A percentile compares a stretch with the other conserved stretches of the same genome.
These are phyloP conservation scores for Xerus rutilus DNA, from an alignment of 2,797 vertebrate genomes.

Conservation along the genomic window DNA sequence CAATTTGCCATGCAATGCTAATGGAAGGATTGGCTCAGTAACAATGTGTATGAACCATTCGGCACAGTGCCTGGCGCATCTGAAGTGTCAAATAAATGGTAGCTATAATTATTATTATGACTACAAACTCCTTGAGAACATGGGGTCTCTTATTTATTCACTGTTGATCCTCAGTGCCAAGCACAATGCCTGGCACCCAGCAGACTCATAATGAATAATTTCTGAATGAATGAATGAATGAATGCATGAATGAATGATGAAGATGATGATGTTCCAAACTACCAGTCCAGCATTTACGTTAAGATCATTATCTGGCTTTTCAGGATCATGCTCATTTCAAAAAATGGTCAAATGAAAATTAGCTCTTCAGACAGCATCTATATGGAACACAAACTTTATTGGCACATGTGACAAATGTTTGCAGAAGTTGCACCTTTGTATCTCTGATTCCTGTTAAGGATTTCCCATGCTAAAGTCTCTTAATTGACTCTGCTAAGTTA, in stretches of 20 bases:
- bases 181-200: neutral
- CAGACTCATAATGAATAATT: slow-evolving; percentile 1
- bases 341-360: slow-evolving; percentile 42
- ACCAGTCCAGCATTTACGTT: slow-evolving; percentile 57
- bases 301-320: slow-evolving; percentile 32
- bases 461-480: neutral
- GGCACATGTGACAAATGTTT: neutral
- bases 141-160: neutral
- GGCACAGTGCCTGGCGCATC: neutral
- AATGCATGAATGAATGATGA: slow-evolving; percentile 6
- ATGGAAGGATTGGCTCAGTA: neutral
- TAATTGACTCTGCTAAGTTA: neutral
- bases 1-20: neutral
- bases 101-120: neutral
- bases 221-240: slow-evolving; percentile 45
- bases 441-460: neutral
- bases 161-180: slow-evolving; percentile 1
- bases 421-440: neutral
- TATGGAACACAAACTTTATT: neutral
- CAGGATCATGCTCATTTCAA: slow-evolving; percentile 37
- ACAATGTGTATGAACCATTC: neutral
- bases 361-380: neutral
- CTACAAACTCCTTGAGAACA: neutral
- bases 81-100: neutral
- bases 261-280: slow-evolving; percentile 47